phyloP scores from a whole-genome alignment of 2,797 vertebrate genomes.

The Epinephelus coioides region DNA sequence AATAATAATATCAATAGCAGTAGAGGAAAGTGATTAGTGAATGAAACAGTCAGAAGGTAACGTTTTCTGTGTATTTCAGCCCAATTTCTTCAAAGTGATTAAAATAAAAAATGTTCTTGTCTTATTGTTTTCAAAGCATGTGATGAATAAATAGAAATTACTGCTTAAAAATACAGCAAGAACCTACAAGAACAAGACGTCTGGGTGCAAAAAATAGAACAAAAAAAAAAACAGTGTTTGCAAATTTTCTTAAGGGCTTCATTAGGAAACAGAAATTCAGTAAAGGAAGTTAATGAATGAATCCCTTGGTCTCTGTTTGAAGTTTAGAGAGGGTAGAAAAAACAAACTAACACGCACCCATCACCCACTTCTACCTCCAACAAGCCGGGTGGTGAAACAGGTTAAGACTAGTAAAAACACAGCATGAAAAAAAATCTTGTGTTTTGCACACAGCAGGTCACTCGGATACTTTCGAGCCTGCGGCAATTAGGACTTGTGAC shows the following conservation, averaged over 20 bases:
- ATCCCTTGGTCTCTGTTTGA: conserved; percentile 39
- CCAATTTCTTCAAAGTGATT: conserved; percentile 5
- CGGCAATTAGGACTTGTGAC: conserved; percentile 63
- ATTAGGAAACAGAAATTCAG: conserved; percentile 30
- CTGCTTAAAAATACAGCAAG: conserved; percentile 3
- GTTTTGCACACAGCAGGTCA: conserved; percentile 56
- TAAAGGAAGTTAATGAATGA: conserved; percentile 37
- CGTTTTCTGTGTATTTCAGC: background rate
- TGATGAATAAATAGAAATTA: background rate
- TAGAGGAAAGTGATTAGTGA: background rate
- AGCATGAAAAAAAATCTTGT: conserved; percentile 31
- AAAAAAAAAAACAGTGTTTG: background rate
- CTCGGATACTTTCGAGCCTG: conserved; percentile 50
- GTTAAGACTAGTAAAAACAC: conserved; percentile 55
- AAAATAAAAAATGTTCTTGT: background rate
- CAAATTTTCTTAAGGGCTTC: conserved; percentile 31
- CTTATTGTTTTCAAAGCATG: background rate
- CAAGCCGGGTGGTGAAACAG: conserved; percentile 42
- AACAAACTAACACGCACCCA: background rate
- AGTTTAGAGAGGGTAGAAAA: conserved; percentile 16
- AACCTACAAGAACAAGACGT: background rate
- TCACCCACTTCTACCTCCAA: conserved; percentile 2
- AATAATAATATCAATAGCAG: too few relatives aligned
- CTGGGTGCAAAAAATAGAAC: background rate
- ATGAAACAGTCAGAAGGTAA: background rate